phyloP scores from a whole-genome alignment of 2,797 vertebrate genomes.

The Silurus lanzhouensis region DNA sequence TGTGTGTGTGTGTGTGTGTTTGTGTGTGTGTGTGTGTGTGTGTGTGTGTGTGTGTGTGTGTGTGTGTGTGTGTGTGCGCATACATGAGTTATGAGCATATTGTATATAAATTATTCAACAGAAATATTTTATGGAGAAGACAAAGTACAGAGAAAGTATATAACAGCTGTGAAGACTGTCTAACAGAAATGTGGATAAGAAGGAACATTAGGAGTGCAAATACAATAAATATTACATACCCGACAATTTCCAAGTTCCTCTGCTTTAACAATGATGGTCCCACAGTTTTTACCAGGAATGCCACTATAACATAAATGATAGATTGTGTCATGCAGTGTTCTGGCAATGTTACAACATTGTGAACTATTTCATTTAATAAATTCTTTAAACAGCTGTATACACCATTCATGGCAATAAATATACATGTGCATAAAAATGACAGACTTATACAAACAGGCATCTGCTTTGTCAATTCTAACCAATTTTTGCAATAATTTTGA shows the following conservation, averaged over 20 bases:
- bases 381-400: neutral
- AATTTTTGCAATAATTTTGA: neutral
- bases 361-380: neutral
- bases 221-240: slow-evolving; percentile 69
- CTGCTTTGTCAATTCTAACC: neutral
- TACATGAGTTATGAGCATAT: slow-evolving; percentile 10
- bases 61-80: no score
- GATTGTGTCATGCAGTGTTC: neutral
- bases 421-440: neutral
- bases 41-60: no score
- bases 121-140: slow-evolving; percentile 2
- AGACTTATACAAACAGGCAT: neutral
- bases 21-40: no score
- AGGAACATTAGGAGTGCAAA: neutral
- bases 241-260: slow-evolving; percentile 93
- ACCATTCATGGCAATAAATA: neutral
- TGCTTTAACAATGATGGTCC: slow-evolving; percentile 87
- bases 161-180: neutral
- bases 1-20: no score
- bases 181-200: neutral
- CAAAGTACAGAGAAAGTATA: slow-evolving; percentile 10
- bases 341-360: neutral
- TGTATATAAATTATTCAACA: slow-evolving; percentile 21
- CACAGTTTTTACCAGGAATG: slow-evolving; percentile 89
- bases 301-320: slow-evolving; percentile 74